Evolutionary conservation across 2,797 vertebrate species (phyloP).

Genomic region (Sandelia bainsii): DNA sequence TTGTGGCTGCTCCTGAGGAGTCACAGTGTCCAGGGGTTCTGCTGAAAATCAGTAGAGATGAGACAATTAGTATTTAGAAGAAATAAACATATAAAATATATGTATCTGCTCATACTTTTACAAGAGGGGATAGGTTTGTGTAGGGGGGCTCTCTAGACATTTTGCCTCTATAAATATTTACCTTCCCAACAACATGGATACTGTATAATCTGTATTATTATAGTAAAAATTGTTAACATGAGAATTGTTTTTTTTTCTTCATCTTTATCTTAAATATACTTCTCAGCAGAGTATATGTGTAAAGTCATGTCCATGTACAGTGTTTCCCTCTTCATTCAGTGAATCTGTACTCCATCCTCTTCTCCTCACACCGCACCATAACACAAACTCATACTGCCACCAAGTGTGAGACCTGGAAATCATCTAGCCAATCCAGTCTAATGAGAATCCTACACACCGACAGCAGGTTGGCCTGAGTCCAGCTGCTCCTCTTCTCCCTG

Average conservation of each 20-base stretch:
- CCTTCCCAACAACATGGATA: too few relatives aligned
- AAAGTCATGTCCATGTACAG: neutral
- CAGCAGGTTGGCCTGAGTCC: slow-evolving; percentile 67
- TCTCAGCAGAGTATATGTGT: too few relatives aligned
- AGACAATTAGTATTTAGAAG: neutral
- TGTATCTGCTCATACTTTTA: too few relatives aligned
- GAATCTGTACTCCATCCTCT: slow-evolving; percentile 34
- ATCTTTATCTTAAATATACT: too few relatives aligned
- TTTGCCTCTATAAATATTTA: too few relatives aligned
- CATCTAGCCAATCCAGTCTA: neutral
- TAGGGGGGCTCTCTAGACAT: too few relatives aligned
- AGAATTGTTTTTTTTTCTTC: too few relatives aligned
- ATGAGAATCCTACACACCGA: slow-evolving; percentile 61
- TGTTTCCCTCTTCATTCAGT: neutral
- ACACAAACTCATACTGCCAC: slow-evolving; percentile 51
- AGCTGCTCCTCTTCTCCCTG: slow-evolving; percentile 65
- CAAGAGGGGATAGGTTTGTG: too few relatives aligned
- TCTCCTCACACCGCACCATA: neutral
- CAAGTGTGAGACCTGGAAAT: slow-evolving; percentile 47
- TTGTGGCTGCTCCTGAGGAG: slow-evolving; percentile 58
- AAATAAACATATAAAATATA: neutral
- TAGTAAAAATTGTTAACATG: neutral
- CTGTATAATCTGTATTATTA: too few relatives aligned
- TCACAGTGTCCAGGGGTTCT: slow-evolving; percentile 58
- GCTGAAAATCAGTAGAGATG: slow-evolving; percentile 4